A percentile compares a stretch with the other conserved stretches of the same genome.
Conservation (phyloP, 2,797 vertebrate genomes). For the Varecia variegata region DNA sequence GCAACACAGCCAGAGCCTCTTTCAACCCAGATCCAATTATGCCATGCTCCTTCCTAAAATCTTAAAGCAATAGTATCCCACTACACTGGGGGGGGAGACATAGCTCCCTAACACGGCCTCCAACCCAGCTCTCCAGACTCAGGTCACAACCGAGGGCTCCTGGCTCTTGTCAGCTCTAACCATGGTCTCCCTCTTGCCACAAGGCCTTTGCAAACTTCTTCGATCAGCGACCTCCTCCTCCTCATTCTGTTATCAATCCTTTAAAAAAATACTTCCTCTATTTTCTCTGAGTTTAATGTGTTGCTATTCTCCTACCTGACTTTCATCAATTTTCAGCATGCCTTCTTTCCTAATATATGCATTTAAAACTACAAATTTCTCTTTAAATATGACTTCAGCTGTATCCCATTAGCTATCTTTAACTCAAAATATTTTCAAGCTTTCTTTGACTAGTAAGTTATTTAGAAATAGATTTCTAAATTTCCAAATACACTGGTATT, state of each 20-base stretch:
- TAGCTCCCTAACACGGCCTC: background rate
- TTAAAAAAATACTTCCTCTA: background rate
- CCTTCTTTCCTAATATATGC: background rate
- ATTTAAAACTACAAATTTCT: background rate
- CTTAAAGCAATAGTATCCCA: background rate
- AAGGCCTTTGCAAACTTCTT: background rate
- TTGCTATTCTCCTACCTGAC: background rate
- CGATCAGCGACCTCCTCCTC: background rate
- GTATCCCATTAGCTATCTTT: background rate
- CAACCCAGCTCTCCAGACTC: background rate
- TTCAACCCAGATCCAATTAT: background rate
- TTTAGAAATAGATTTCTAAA: background rate
- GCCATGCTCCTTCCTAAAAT: background rate
- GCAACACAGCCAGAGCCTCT: background rate
- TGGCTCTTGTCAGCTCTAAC: background rate
- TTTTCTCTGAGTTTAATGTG: background rate
- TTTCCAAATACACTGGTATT: background rate
- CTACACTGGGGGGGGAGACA: background rate
- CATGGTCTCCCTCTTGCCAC: background rate
- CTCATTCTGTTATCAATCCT: background rate
- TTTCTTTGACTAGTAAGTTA: background rate
- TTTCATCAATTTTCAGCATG: background rate
- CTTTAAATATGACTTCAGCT: background rate
- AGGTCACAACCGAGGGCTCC: background rate
- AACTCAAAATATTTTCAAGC: background rate